A percentile compares a stretch with the other conserved stretches of the same genome.
Evolutionary conservation across 2,113 vertebrate genomes (phyloP).

Genomic region (Colossoma macropomum): DNA sequence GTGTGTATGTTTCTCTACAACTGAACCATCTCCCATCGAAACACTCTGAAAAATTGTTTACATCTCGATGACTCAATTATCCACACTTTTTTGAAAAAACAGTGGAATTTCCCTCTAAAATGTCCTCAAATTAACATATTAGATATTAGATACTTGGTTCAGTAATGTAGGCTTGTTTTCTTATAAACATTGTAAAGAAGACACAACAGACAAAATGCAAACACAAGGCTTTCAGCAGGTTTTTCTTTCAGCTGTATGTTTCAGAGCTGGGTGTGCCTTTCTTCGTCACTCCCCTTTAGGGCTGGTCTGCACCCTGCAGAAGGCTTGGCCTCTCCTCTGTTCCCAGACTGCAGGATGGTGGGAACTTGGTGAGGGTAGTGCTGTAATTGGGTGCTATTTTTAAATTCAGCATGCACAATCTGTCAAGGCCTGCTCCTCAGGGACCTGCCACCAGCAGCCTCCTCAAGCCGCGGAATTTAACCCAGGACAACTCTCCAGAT

Average conservation of each 20-base stretch:
- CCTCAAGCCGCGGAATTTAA: conserved; percentile 78
- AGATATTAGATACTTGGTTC: no score
- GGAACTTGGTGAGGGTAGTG: conserved; percentile 74
- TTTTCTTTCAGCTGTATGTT: neutral
- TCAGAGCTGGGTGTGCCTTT: conserved; percentile 38
- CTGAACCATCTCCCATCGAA: no score
- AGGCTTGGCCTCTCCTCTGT: conserved; percentile 65
- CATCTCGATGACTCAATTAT: no score
- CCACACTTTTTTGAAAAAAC: no score
- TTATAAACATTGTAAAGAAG: no score
- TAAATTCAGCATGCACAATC: conserved; percentile 72
- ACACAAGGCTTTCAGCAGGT: neutral
- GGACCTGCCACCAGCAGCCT: conserved; percentile 75
- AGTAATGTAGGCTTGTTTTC: no score
- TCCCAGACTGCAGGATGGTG: conserved; percentile 80
- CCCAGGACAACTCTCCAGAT: conserved; percentile 75
- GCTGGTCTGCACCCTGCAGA: conserved; percentile 42
- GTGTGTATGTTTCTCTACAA: no score
- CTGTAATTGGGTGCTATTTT: conserved; percentile 78
- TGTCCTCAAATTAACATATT: no score
- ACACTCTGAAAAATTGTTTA: no score
- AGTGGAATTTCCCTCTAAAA: no score
- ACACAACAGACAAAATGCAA: no score
- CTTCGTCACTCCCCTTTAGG: conserved; percentile 42
- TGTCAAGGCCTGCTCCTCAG: conserved; percentile 72